Percentiles rank a stretch among this genome's conserved stretches.
These are phyloP conservation scores for Parotocinclus haroldoi DNA, from an alignment of 2,797 vertebrate genomes.

Conservation along the genomic window DNA sequence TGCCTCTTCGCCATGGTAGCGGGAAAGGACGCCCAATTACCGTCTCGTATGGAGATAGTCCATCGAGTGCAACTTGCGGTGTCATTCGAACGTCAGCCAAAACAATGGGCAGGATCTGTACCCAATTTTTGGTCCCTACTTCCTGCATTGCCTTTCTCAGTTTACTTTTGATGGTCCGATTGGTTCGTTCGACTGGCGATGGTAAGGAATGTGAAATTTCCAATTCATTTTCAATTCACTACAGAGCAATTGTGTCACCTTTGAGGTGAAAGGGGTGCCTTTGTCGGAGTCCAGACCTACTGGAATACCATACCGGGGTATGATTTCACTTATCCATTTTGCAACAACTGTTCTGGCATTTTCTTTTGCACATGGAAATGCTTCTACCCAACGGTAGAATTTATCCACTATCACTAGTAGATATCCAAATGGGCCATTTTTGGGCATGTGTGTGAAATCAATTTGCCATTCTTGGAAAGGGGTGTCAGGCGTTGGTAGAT, in stretches of 20 bases:
- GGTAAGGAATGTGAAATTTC: background rate
- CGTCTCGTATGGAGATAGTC: background rate
- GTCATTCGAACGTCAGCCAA: background rate
- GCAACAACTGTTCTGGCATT: background rate
- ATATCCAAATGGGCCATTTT: background rate
- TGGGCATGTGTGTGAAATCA: background rate
- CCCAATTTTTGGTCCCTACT: background rate
- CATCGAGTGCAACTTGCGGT: background rate
- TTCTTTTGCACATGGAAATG: background rate
- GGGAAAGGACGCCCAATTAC: background rate
- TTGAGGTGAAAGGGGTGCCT: too few species aligned
- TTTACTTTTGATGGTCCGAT: background rate
- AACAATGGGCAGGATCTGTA: background rate
- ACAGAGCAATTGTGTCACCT: background rate
- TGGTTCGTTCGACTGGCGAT: background rate
- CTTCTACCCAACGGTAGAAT: background rate
- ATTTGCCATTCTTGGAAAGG: background rate
- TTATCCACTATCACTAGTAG: background rate
- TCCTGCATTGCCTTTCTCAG: background rate
- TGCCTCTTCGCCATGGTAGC: background rate
- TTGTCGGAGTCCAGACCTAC: background rate
- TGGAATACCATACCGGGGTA: background rate
- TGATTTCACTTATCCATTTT: background rate
- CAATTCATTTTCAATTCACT: too few species aligned
- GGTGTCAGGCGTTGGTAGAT: background rate